A percentile compares a stretch with the other conserved stretches of the same genome.
phyloP scores from a whole-genome alignment of 2,888 invertebrate species.

The Limnephilus auricula region DNA sequence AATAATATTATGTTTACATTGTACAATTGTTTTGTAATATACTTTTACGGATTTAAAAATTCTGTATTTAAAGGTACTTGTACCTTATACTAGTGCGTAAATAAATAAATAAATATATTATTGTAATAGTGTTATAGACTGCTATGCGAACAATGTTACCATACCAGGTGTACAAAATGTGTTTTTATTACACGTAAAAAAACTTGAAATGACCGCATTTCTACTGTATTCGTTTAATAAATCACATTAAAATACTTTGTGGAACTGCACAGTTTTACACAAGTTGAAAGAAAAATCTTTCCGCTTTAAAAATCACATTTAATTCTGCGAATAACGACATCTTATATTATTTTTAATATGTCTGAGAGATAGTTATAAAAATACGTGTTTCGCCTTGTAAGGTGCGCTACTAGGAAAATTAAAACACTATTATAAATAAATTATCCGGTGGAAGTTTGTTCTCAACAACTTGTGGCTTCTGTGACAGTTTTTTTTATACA shows the following conservation, averaged over 20 bases:
- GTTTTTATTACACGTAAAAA: neutral
- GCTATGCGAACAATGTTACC: too few relatives aligned
- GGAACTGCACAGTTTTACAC: neutral
- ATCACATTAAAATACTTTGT: neutral
- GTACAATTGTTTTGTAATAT: too few relatives aligned
- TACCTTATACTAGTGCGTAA: too few relatives aligned
- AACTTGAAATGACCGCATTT: neutral
- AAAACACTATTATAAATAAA: neutral
- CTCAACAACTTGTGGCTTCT: neutral
- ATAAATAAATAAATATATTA: too few relatives aligned
- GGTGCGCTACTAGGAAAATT: neutral
- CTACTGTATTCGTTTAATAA: neutral
- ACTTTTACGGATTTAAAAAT: too few relatives aligned
- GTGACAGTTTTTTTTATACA: neutral
- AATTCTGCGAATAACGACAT: neutral
- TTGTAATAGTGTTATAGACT: too few relatives aligned
- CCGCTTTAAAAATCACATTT: neutral
- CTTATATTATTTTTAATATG: neutral
- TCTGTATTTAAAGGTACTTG: too few relatives aligned
- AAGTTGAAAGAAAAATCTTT: neutral
- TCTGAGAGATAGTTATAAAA: neutral
- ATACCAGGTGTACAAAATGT: neutral
- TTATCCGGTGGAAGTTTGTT: neutral
- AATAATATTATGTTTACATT: too few relatives aligned
- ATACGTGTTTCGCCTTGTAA: neutral